Evolutionary conservation across 2,888 invertebrate species (phyloP).

Genomic region (Gastracanthus pulcherrimus): DNA sequence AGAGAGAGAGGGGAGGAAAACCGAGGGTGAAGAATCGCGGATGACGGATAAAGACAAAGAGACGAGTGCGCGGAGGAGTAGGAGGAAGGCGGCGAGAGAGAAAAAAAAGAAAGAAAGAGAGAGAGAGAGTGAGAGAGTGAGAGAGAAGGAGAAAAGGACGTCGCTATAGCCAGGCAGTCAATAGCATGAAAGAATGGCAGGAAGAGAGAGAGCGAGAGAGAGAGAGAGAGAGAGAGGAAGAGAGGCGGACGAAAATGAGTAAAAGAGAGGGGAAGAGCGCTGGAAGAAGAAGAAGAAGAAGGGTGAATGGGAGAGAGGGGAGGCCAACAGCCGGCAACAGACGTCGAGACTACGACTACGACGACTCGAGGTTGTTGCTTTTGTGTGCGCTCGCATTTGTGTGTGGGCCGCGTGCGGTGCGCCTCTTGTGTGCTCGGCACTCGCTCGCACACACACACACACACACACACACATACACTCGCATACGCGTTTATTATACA

Average conservation of each 20-base stretch:
- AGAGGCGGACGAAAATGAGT: background rate
- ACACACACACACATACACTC: background rate
- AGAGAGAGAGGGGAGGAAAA: background rate
- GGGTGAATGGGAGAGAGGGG: background rate
- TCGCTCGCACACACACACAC: background rate
- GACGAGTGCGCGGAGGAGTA: background rate
- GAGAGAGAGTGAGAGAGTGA: background rate
- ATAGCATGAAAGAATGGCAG: slow-evolving; percentile 41
- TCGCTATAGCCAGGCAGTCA: slow-evolving; percentile 31
- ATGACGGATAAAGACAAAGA: slow-evolving; percentile 46
- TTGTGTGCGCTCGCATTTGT: slow-evolving; percentile 11
- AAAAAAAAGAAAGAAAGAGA: no score
- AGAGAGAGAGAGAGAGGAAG: background rate
- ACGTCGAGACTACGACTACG: no score
- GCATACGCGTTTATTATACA: no score
- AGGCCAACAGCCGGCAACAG: slow-evolving; percentile 17
- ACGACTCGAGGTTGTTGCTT: slow-evolving; percentile 37
- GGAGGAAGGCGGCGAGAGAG: background rate
- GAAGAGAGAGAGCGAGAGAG: slow-evolving; percentile 6
- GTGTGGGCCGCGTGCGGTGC: slow-evolving; percentile 13
- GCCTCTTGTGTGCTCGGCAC: background rate
- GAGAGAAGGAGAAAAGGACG: no score
- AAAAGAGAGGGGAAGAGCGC: background rate
- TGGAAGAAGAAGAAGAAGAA: no score
- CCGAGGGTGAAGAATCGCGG: slow-evolving; percentile 26